Percentiles rank a stretch among this genome's conserved stretches.
These are phyloP conservation scores for Mus minutoides DNA, from an alignment of 2,797 vertebrate genomes.

Conservation along the genomic window DNA sequence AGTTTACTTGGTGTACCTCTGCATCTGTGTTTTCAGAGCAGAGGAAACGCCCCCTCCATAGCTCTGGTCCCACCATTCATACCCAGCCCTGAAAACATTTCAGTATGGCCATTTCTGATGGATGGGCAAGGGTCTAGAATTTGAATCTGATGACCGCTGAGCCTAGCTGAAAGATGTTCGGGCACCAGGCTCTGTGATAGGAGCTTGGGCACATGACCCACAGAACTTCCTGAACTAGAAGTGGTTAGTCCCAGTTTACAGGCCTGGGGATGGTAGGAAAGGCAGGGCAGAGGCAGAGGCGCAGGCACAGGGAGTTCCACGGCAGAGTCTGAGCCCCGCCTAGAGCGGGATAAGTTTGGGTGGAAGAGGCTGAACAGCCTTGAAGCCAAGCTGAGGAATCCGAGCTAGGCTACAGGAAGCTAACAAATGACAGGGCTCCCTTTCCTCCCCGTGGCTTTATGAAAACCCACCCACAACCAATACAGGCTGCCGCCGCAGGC, in stretches of 20 bases:
- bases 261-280: not conserved
- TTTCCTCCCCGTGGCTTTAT: slow-evolving; percentile 45
- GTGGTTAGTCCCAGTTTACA: not conserved
- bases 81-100: not conserved
- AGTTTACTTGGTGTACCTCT: not conserved
- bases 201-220: not conserved
- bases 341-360: not conserved
- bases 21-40: not conserved
- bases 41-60: not conserved
- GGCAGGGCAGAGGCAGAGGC: not conserved
- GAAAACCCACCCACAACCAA: slow-evolving; percentile 25
- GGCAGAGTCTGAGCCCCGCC: not conserved
- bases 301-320: not conserved
- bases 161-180: not conserved
- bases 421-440: slow-evolving; percentile 62
- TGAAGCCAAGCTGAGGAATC: slow-evolving; percentile 21
- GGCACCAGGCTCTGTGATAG: not conserved
- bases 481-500: not conserved
- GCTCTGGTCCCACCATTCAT: not conserved
- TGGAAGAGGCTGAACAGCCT: not conserved
- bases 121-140: not conserved
- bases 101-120: not conserved
- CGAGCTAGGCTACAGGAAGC: slow-evolving; percentile 42
- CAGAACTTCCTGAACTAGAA: not conserved
- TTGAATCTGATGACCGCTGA: not conserved